Evolutionary conservation across 2,888 invertebrate species (phyloP).

Genomic region (Drosophila melanosoma): DNA sequence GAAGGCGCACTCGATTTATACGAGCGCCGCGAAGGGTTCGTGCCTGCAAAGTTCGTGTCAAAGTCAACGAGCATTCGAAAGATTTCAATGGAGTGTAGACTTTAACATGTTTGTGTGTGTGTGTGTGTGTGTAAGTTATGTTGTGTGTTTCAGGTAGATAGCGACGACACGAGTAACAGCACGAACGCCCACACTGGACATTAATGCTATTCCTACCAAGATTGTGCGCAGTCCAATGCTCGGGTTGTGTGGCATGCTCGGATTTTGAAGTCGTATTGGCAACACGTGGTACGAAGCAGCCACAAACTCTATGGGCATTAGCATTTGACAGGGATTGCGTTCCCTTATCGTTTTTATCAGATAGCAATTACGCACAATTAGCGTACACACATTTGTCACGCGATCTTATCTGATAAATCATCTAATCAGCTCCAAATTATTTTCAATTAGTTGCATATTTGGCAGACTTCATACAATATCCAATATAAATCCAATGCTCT

Average conservation of each 20-base stretch:
- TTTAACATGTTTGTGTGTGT: slow-evolving; percentile 12
- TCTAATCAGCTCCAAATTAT: slow-evolving; percentile 70
- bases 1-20: slow-evolving; percentile 81
- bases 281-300: slow-evolving; percentile 66
- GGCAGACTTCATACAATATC: slow-evolving; percentile 65
- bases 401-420: slow-evolving; percentile 56
- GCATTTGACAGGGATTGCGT: slow-evolving; percentile 20
- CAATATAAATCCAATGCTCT: slow-evolving; percentile 69
- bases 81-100: slow-evolving; percentile 66
- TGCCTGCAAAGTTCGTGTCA: slow-evolving; percentile 38
- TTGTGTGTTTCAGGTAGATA: slow-evolving; percentile 46
- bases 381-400: slow-evolving; percentile 37
- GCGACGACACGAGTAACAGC: slow-evolving; percentile 42
- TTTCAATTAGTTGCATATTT: slow-evolving; percentile 69
- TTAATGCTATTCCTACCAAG: slow-evolving; percentile 32
- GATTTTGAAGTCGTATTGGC: slow-evolving; percentile 47
- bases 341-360: slow-evolving; percentile 67
- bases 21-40: slow-evolving; percentile 44
- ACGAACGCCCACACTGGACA: slow-evolving; percentile 54
- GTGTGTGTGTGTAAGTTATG: slow-evolving; percentile 12
- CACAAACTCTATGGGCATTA: slow-evolving; percentile 11
- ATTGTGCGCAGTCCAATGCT: slow-evolving; percentile 73
- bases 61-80: slow-evolving; percentile 71
- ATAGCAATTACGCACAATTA: slow-evolving; percentile 76
- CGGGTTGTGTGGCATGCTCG: slow-evolving; percentile 2